These are phyloP conservation scores for Orthosia cruda DNA, from an alignment of 2,888 invertebrate species.

Conservation along the genomic window DNA sequence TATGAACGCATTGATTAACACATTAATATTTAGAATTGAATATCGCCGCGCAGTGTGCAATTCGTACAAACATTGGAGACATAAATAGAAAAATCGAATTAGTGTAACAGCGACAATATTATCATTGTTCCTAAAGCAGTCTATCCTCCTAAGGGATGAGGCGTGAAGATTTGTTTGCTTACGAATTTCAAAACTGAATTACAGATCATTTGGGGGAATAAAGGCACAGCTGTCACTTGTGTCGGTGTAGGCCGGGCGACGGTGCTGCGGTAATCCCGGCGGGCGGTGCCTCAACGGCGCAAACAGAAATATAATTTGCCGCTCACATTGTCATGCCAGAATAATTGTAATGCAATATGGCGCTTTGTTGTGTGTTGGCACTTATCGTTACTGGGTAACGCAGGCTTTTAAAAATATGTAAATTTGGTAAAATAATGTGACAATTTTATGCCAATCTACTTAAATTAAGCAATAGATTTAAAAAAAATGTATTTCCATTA, in stretches of 20 bases:
- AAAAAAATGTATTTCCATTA: no score
- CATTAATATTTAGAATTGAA: slow-evolving; percentile 32
- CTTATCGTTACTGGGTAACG: background rate
- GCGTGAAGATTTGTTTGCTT: slow-evolving; percentile 66
- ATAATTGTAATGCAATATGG: slow-evolving; percentile 72
- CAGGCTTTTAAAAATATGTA: background rate
- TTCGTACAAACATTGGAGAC: slow-evolving; percentile 1
- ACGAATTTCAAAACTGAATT: slow-evolving; percentile 74
- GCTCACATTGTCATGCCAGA: slow-evolving; percentile 74
- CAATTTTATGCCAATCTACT: background rate
- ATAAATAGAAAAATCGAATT: slow-evolving; percentile 37
- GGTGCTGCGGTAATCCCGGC: slow-evolving; percentile 66
- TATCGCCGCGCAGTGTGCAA: slow-evolving; percentile 13
- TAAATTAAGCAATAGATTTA: background rate
- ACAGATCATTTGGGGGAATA: slow-evolving; percentile 72
- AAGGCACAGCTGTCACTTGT: slow-evolving; percentile 74
- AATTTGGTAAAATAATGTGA: background rate
- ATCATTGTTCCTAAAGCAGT: slow-evolving; percentile 40
- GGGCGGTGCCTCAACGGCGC: slow-evolving; percentile 61
- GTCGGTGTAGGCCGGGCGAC: slow-evolving; percentile 56
- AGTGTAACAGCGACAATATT: slow-evolving; percentile 41
- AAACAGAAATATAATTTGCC: slow-evolving; percentile 79
- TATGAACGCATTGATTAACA: slow-evolving; percentile 20
- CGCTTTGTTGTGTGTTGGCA: slow-evolving; percentile 14
- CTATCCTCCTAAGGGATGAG: slow-evolving; percentile 46